A percentile compares a stretch with the other conserved stretches of the same genome.
These are phyloP conservation scores for Cyprinella venusta DNA, from an alignment of 2,797 vertebrate species.

Conservation along the genomic window DNA sequence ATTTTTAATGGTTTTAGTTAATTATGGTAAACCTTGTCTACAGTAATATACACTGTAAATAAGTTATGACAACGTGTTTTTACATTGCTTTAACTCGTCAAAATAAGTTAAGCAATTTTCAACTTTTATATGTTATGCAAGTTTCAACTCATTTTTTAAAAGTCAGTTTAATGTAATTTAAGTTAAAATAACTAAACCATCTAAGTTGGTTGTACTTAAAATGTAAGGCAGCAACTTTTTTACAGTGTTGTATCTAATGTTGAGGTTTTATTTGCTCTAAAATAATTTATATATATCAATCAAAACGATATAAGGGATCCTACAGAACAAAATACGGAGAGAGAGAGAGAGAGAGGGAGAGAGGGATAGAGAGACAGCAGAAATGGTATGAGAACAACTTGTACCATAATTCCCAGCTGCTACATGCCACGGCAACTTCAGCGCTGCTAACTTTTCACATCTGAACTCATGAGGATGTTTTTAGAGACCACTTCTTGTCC, in stretches of 20 bases:
- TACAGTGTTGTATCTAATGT: too few species aligned
- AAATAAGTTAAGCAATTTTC: too few species aligned
- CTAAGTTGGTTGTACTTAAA: too few species aligned
- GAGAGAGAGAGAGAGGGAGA: background rate
- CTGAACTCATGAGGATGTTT: slow-evolving; percentile 31
- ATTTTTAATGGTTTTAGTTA: too few species aligned
- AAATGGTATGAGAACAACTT: slow-evolving; percentile 47
- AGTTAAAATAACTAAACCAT: too few species aligned
- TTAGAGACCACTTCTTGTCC: slow-evolving; percentile 33
- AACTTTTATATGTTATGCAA: too few species aligned
- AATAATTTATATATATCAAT: background rate
- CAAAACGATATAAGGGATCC: background rate
- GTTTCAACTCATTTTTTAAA: too few species aligned
- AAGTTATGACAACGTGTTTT: too few species aligned
- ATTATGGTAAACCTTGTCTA: background rate
- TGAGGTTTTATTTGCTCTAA: background rate
- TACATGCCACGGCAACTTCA: slow-evolving; percentile 45
- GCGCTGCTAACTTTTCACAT: slow-evolving; percentile 46
- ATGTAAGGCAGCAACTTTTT: too few species aligned
- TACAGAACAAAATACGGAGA: background rate
- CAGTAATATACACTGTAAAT: background rate
- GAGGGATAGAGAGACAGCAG: background rate
- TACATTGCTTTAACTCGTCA: too few species aligned
- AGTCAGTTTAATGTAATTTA: too few species aligned
- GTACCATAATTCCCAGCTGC: slow-evolving; percentile 58